phyloP scores from a whole-genome alignment of 2,888 invertebrate species.

The Subacronicta megacephala region DNA sequence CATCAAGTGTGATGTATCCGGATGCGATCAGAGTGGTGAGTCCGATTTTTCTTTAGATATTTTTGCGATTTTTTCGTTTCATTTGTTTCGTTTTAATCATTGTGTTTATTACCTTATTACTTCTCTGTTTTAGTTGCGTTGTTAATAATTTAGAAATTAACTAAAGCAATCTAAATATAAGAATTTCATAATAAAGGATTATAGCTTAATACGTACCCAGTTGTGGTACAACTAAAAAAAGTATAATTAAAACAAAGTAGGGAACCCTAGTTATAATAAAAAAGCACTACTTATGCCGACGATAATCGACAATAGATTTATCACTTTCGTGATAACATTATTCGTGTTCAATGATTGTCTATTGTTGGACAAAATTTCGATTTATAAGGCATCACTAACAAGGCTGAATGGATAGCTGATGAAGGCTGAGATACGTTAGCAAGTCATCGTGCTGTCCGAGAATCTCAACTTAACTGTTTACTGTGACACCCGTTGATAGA shows the following conservation, averaged over 20 bases:
- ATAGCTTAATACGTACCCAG: no score
- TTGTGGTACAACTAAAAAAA: no score
- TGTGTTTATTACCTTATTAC: constrained; percentile 1
- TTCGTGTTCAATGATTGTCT: constrained; percentile 56
- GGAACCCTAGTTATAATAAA: constrained; percentile 1
- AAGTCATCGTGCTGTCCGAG: constrained; percentile 56
- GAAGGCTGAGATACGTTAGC: constrained; percentile 46
- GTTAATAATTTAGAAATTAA: background rate
- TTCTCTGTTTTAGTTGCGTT: background rate
- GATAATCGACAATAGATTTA: constrained; percentile 28
- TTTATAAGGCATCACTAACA: constrained; percentile 51
- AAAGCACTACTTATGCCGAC: background rate
- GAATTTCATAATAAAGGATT: no score
- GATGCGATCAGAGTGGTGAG: constrained; percentile 74
- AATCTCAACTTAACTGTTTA: constrained; percentile 13
- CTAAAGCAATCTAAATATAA: no score
- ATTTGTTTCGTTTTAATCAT: background rate
- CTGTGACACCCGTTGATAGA: constrained; percentile 61
- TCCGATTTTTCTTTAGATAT: constrained; percentile 30
- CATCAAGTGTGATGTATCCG: constrained; percentile 72
- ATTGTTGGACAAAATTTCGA: constrained; percentile 65
- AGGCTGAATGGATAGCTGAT: constrained; percentile 52
- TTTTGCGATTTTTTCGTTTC: constrained; percentile 33
- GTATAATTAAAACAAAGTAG: background rate
- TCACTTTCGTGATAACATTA: constrained; percentile 53